Evolutionary conservation across 2,797 vertebrate genomes (phyloP), one percentile per base, ranked within the genome.

Genomic region (Peromyscus eremicus): DNA sequence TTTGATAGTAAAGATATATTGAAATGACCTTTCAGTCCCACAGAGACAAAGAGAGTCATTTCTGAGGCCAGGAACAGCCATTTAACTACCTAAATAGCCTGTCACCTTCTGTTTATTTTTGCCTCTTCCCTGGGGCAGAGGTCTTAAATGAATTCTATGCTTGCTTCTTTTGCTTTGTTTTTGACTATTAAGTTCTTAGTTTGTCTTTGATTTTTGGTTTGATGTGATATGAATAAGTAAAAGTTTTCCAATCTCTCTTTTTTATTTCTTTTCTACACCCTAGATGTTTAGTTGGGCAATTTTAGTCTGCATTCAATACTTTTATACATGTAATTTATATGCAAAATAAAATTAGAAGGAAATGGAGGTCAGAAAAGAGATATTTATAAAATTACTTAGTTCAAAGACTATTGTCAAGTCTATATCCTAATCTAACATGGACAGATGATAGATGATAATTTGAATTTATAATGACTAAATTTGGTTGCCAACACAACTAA

Each of bases 1-100:
- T 82, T 96, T 94, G 92, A 92, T 60, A 92, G 29, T 82, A 89
- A 93, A 86, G 85, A 92, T 82, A 71, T 94, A 92, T 92, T 66
- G 79, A 97, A 92, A 92, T 94, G 66, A 92, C 70, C 29, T 92
- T 96, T 89, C 13, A 6, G 17, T 93, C 10, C 21, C 17, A 1
- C 10, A 17, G 57, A 81, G 84, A 86, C 49, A 93, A 76, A 94
- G 14, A 83, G 89, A 93, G 66, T 21, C 34, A n/a, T 94, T 98
- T 94, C 73, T 76, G 71, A 85, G 60, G 14, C 57, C 46, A 87
- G 27, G 77, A 80, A n/a, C 1, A n/a, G 52, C 82, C 32, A 43
- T 81, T 90, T 96, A 94, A n/a, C 34, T 80, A 70, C n/a, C 21
- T 85, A 84, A 60, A 77, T 79, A 32, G 37, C 32, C 75, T 81